Base-by-base conservation (phyloP, 2,888 invertebrate species). In the Cosmia pyralina region DNA sequence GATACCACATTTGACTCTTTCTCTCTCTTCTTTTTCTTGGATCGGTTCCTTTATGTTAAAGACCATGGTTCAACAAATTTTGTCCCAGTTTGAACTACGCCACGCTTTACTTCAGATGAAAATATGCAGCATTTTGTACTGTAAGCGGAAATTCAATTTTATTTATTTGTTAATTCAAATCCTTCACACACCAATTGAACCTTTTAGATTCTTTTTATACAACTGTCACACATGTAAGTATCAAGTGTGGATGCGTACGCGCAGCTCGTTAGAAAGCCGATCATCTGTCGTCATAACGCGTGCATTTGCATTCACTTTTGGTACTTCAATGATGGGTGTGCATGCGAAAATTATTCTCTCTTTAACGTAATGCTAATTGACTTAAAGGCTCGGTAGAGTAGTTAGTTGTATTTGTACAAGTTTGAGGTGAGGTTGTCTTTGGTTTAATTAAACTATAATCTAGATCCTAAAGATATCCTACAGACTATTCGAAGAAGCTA, bases 231-330 rank as follows among this genome's bases (percentile, higher is more conserved):
- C 52, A n/a, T n/a, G 55, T 34, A 2, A 22, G 65, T 44, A 68
- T 80, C 58, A 60, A 58, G 59, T 60, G 78, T 73, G 28, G 59
- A 74, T 79, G 70, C 75, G 64, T 74, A 65, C 69, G n/a, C 77
- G 77, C 79, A 68, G 34, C 62, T 86, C 82, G 83, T 88, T 88
- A 89, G 89, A 89, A 89, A 89, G 89, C 85, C 72, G 71, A 72
- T 75, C 78, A 76, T 75, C 53, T 67, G 57, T 67, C 72, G 80
- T 82, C 82, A 77, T 75, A 75, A 74, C 81, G 75, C 68, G 28
- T 73, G 79, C 77, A 83, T 89, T 83, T 83, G 81, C 85, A 83
- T 88, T 87, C 81, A 75, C 83, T 84, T 78, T 77, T 79, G 77
- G 74, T 69, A 79, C 71, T 77, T 77, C 75, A 66, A 50, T 60